Evolutionary conservation across 2,888 invertebrate genomes (phyloP).

Genomic region (Mylabris sibirica): DNA sequence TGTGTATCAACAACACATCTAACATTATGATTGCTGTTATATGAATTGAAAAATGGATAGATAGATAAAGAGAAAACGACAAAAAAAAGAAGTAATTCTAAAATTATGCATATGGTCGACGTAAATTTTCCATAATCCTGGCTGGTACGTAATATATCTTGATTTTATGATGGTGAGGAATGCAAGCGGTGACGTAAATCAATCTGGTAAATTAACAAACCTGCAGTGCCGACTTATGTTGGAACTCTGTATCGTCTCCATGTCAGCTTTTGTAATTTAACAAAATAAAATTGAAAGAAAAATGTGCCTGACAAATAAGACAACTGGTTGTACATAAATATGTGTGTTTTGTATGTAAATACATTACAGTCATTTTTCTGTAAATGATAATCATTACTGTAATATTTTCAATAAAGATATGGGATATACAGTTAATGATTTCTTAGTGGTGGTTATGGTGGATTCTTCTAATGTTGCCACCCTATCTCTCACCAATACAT

Average conservation of each 20-base stretch:
- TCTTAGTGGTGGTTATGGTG: constrained; percentile 1
- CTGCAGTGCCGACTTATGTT: constrained; percentile 41
- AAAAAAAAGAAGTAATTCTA: constrained; percentile 35
- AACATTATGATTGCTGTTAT: neutral
- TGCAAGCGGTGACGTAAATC: constrained; percentile 58
- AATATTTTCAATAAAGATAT: neutral
- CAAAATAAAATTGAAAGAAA: constrained; percentile 10
- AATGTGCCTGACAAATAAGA: constrained; percentile 5
- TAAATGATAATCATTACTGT: neutral
- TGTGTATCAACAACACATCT: neutral
- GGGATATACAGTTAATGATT: neutral
- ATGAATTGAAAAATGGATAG: constrained; percentile 37
- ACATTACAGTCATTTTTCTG: neutral
- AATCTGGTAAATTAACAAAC: constrained; percentile 58
- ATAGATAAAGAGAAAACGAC: too few relatives aligned
- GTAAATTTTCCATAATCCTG: constrained; percentile 54
- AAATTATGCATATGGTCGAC: constrained; percentile 43
- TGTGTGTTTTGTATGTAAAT: neutral
- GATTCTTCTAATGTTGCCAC: constrained; percentile 5
- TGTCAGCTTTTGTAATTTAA: constrained; percentile 7
- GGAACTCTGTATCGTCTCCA: constrained; percentile 20
- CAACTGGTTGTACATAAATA: neutral
- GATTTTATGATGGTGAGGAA: constrained; percentile 57
- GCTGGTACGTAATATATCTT: constrained; percentile 54
- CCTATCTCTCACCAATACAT: neutral